phyloP scores from a whole-genome alignment of 2,797 vertebrate species.

The Anabas testudineus region DNA sequence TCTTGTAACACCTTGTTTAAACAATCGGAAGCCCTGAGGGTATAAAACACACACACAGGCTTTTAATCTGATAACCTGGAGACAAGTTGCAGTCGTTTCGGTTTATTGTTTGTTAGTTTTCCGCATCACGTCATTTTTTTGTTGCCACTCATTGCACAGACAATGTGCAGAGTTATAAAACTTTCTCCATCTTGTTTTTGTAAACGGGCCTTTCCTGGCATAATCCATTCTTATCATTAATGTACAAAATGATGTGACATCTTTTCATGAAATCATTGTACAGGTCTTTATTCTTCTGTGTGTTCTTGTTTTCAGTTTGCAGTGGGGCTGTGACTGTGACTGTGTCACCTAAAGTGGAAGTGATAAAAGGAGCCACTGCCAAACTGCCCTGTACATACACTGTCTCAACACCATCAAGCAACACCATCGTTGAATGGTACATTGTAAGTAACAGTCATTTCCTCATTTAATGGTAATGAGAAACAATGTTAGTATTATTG shows the following conservation, averaged over 20 bases:
- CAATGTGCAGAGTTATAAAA: neutral
- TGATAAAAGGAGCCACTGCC: slow-evolving; percentile 73
- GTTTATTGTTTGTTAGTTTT: slow-evolving; percentile 17
- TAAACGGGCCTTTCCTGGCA: neutral
- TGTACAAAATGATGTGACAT: neutral
- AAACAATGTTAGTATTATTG: neutral
- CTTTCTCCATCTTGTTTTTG: neutral
- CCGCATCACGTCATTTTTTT: neutral
- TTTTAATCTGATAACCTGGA: slow-evolving; percentile 22
- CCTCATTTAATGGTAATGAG: neutral
- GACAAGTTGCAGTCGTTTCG: slow-evolving; percentile 13
- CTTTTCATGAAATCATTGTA: neutral
- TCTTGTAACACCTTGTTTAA: slow-evolving; percentile 29
- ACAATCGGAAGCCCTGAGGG: slow-evolving; percentile 40
- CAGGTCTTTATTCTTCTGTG: neutral
- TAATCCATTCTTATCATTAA: neutral
- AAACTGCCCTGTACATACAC: slow-evolving; percentile 80
- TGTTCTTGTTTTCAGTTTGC: slow-evolving; percentile 73
- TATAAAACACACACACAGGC: slow-evolving; percentile 30
- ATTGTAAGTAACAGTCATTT: slow-evolving; percentile 82
- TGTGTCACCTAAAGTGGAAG: slow-evolving; percentile 78
- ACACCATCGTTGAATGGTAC: slow-evolving; percentile 83
- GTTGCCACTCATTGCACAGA: neutral
- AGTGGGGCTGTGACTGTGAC: slow-evolving; percentile 70
- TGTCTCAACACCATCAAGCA: neutral